Base-by-base conservation (phyloP, 2,888 invertebrate species). In the Drosophila peninsularis region DNA sequence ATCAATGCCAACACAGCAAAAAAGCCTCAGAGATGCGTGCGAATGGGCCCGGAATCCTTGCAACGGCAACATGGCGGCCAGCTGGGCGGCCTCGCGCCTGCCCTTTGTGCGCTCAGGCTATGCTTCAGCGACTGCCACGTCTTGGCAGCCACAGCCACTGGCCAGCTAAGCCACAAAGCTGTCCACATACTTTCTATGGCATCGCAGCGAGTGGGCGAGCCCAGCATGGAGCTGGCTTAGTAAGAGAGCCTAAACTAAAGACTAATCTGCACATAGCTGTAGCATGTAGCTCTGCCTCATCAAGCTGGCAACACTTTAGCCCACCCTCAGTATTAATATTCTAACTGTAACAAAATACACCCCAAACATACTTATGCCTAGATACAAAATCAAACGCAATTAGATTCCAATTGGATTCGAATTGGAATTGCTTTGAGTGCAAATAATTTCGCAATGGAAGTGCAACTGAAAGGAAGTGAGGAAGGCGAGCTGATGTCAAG, bases 111-210 rank as follows among this genome's bases (percentile, higher is more conserved):
- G 32, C 32, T n/a, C n/a, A n/a, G n/a, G n/a, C n/a, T n/a, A 21
- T 27, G 44, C 49, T 50, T n/a, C 17, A 44, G 42, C 56, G 56
- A 63, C 70, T 75, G 4, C 24, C 45, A 14, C 44, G 7, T 21
- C 42, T 24, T 21, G 42, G 10, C 42, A n/a, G n/a, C n/a, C n/a
- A n/a, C 42, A 21, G 14, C 14, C 24, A 14, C 21, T 66, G 54
- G 69, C 58, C 53, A 68, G 55, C 65, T 66, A 74, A 71, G 65
- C 60, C 61, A 64, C 63, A 60, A 57, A 80, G 60, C 62, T 64
- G 65, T 64, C 70, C 63, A 64, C 63, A 64, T 71, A 70, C 57
- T 75, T 78, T 78, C 66, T 76, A 75, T 71, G 79, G 77, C 67
- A 73, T 72, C 69, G 36, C 42, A 42, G 24, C 36, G 14, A 30